Conservation (phyloP, 2,797 vertebrate species). For the Acanthiza pusilla region DNA sequence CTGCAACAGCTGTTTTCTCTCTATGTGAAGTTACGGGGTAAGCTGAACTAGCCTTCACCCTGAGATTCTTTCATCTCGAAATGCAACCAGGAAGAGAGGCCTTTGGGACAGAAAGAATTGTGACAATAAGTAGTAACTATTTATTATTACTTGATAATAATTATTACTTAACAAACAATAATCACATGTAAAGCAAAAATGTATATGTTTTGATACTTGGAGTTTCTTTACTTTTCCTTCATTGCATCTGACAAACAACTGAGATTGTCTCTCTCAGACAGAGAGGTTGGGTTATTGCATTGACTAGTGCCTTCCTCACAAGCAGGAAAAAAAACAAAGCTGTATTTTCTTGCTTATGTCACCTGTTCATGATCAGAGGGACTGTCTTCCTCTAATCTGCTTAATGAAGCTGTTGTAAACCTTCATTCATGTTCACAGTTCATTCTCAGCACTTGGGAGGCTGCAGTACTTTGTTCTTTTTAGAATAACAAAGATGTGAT, state of each 20-base stretch:
- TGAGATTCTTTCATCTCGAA: conserved; percentile 5
- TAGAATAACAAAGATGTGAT: not conserved
- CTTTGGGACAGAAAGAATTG: not conserved
- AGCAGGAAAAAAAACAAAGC: not conserved
- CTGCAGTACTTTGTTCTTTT: not conserved
- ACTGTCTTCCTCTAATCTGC: not conserved
- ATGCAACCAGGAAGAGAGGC: not conserved
- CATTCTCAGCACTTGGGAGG: not conserved
- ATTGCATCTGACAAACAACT: not conserved
- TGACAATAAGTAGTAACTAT: not conserved
- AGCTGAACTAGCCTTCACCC: conserved; percentile 34
- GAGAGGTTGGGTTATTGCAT: not conserved
- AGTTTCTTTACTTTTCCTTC: not conserved
- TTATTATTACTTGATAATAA: not conserved
- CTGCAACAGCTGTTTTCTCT: not conserved
- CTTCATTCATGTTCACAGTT: not conserved
- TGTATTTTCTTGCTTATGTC: not conserved
- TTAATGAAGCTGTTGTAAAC: not conserved
- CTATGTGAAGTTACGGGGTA: not conserved
- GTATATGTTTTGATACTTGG: not conserved
- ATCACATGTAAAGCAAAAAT: not conserved
- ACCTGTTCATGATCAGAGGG: not conserved
- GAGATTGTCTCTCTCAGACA: not conserved
- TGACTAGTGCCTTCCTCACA: not conserved
- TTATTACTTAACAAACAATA: not conserved